A percentile compares a stretch with the other conserved stretches of the same genome.
Evolutionary conservation across 2,113 vertebrate genomes (phyloP).

Genomic region (Mustelus asterias): DNA sequence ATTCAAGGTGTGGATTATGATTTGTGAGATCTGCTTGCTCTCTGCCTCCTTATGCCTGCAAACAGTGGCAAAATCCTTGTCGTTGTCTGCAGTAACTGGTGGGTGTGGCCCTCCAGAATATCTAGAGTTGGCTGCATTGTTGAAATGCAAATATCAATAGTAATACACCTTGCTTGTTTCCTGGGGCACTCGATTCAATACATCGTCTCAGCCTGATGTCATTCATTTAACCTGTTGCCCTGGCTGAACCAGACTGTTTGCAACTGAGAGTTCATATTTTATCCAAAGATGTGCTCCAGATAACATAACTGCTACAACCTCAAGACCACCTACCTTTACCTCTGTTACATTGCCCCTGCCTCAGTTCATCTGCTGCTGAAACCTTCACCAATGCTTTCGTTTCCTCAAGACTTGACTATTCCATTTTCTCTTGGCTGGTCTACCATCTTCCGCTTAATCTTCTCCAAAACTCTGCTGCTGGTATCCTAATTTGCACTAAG

Average conservation of each 20-base stretch:
- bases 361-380: background rate
- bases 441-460: background rate
- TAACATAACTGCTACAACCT: background rate
- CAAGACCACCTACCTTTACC: background rate
- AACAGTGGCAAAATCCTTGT: background rate
- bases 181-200: background rate
- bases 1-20: background rate
- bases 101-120: background rate
- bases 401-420: background rate
- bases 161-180: background rate
- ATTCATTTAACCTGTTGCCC: background rate
- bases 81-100: background rate
- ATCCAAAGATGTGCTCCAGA: background rate
- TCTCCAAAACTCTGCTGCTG: background rate
- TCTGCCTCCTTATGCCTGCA: background rate
- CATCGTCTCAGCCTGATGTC: background rate
- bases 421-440: background rate
- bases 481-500: background rate
- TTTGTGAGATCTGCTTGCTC: background rate
- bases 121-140: background rate
- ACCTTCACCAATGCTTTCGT: background rate
- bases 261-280: background rate
- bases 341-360: background rate
- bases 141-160: background rate
- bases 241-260: background rate